Base-by-base conservation (phyloP, 1,140 invertebrate genomes). In the Oedothorax gibbosus region DNA sequence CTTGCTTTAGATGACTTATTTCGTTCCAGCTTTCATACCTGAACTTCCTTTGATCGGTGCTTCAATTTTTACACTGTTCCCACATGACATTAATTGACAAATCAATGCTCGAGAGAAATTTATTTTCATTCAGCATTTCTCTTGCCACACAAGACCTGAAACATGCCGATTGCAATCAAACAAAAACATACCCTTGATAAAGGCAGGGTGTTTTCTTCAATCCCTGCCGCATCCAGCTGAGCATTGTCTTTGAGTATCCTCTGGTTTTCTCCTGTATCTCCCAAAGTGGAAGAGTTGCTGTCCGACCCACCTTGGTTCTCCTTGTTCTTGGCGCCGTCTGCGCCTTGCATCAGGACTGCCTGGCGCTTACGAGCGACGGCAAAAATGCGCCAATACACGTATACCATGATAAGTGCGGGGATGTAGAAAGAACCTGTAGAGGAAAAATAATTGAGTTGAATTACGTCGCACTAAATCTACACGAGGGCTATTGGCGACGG, bases 331-430 rank as follows among this genome's bases (percentile, higher is more conserved):
- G 53, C 75, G 10, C 21, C 53, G 4, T 15, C 60, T 0, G 50
- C 51, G 0, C 20, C 15, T 35, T 86, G 80, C 80, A 84, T 86
- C 14, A 87, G 64, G 0, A 87, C 82, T 0, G 86, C 86, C 20
- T 87, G 82, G n/a, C 86, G 66, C 21, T 79, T 89, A n/a, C 98
- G 96, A 57, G 98, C 98, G 15, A 97, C 98, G 90, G 94, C 96
- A 91, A 99, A 99, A 91, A 99, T 99, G 89, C 97, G 93, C 89
- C 98, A 97, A 92, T 99, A 99, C 64, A 99, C 96, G 91, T 99
- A 99, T 85, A 99, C 96, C 96, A 99, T 99, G 89, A 99, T 97
- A 90, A 97, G 96, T 88, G 96, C 96, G 57, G 99, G 99, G 88
- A 99, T 97, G 92, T 99, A 99, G 92, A 99, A 99, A 87, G 97